A percentile compares a stretch with the other conserved stretches of the same genome.
phyloP scores from a whole-genome alignment of 1,140 invertebrate species.

The Papilio machaon region DNA sequence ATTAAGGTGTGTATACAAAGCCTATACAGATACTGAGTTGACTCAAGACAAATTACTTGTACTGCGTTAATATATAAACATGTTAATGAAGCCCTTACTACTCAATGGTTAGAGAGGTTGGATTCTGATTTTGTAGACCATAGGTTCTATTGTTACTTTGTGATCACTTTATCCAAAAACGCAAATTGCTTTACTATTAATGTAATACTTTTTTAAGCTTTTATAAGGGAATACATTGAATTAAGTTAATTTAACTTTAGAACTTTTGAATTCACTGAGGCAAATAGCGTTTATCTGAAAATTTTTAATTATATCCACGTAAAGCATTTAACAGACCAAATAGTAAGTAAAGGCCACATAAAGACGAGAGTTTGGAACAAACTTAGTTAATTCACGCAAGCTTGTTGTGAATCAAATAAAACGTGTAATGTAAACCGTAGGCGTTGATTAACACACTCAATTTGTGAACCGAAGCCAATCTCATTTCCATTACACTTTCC shows the following conservation, averaged over 20 bases:
- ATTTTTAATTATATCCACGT: neutral
- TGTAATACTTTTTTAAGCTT: neutral
- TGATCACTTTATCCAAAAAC: no score
- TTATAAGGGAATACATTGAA: neutral
- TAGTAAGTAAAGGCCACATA: neutral
- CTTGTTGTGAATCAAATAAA: slow-evolving; percentile 4
- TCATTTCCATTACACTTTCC: slow-evolving; percentile 21
- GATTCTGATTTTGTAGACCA: neutral
- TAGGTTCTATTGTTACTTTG: neutral
- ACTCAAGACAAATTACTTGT: slow-evolving; percentile 18
- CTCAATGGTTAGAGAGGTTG: neutral
- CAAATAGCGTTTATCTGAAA: slow-evolving; percentile 16
- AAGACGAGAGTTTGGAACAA: neutral
- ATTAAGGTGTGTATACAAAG: slow-evolving; percentile 3
- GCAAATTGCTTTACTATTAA: no score
- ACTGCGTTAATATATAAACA: slow-evolving; percentile 12
- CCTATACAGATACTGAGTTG: slow-evolving; percentile 1
- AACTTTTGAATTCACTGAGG: neutral
- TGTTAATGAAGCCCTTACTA: neutral
- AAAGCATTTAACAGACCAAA: neutral
- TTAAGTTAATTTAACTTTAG: neutral
- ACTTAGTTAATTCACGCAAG: neutral
- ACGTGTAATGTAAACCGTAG: slow-evolving; percentile 9
- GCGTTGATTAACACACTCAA: slow-evolving; percentile 17
- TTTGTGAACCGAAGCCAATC: slow-evolving; percentile 21